Evolutionary conservation across 2,888 invertebrate species (phyloP).

Genomic region (Diarsia brunnea): DNA sequence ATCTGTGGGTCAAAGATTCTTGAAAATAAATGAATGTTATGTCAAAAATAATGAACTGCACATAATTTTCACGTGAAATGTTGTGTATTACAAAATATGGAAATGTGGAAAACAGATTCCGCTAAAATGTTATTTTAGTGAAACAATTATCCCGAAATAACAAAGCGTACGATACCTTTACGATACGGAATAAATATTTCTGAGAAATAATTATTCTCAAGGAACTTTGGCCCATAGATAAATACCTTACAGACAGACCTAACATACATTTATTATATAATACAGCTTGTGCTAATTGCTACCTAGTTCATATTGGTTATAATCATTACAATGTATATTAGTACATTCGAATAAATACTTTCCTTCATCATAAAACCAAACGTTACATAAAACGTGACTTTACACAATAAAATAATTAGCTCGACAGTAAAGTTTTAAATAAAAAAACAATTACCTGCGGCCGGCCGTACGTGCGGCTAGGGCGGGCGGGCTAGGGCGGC

Average conservation of each 20-base stretch:
- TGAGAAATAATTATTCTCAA: too few relatives aligned
- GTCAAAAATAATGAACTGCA: not conserved
- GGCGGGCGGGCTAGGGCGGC: conserved; percentile 59
- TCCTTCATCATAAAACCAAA: not conserved
- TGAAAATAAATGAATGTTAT: not conserved
- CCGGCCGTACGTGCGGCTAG: conserved; percentile 12
- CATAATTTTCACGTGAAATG: not conserved
- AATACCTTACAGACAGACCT: too few relatives aligned
- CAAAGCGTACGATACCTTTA: not conserved
- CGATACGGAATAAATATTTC: not conserved
- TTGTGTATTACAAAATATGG: not conserved
- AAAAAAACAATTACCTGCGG: conserved; percentile 18
- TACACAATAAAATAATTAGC: conserved; percentile 12
- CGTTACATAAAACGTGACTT: conserved; percentile 9
- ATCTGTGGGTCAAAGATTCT: not conserved
- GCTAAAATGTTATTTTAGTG: not conserved
- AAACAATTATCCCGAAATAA: not conserved
- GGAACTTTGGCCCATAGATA: too few relatives aligned
- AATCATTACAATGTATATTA: too few relatives aligned
- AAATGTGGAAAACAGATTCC: not conserved
- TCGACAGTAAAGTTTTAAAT: conserved; percentile 6
- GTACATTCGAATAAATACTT: not conserved
- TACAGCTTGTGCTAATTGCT: too few relatives aligned
- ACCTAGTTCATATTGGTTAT: too few relatives aligned
- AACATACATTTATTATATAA: too few relatives aligned